Evolutionary conservation across 2,797 vertebrate genomes (phyloP), one percentile per base, ranked within the genome.

Genomic region (Pangasius larnaudii): DNA sequence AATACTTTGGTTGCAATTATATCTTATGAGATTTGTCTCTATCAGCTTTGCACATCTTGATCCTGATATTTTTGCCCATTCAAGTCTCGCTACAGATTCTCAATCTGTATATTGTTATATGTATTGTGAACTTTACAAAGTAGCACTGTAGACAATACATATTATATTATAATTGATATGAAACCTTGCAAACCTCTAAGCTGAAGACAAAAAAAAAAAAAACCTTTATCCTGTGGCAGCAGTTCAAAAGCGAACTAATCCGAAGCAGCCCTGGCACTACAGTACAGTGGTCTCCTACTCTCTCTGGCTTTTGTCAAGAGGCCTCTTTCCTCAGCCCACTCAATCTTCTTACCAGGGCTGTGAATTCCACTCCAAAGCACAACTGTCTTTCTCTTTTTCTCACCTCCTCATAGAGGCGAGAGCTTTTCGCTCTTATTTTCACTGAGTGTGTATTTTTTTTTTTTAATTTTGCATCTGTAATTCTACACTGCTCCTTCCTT

Each of bases 301-400:
- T 77, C 61, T 22, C 39, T 42, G 24, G 16, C 14, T 49, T 86
- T 63, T 27, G 33, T 82, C 61, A 74, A 56, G 61, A 75, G 67
- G 49, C 22, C 72, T 65, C 39, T 33, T 87, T 72, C 10, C 63
- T 75, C 88, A 14, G 10, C 71, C 49, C 77, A 77, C 46, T 22
- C 84, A 42, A 36, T 39, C 85, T 42, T 89, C 56, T 69, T 85
- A 27, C 18, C 78, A 51, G 14, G 59, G 77, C 51, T 71, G 39
- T 87, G 33, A 30, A 78, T 79, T 74, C 59, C 30, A 71, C 33
- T 61, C 39, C 16, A 30, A 63, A n/a, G 53, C 72, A 42, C 51
- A 65, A 33, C 19, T 16, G 46, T 6, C 74, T 65, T 30, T 46
- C 14, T 65, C 74, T 86, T 78, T 86, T 27, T 33, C 19, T 78